Conservation (phyloP, 2,888 invertebrate species). For the Griposia aprilina region DNA sequence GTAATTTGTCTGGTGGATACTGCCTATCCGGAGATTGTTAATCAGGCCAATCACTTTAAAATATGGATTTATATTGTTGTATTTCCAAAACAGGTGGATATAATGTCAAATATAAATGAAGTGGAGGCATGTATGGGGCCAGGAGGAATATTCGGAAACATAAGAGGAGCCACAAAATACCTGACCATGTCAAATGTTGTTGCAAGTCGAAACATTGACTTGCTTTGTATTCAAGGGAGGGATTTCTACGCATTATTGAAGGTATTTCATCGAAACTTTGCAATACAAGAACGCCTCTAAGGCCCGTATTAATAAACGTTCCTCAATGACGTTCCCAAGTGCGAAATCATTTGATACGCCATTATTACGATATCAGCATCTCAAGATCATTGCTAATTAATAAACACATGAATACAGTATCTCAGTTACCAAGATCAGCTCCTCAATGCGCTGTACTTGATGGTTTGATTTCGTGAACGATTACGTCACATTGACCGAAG, state of each 20-base stretch:
- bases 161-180: constrained; percentile 83
- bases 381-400: too few species aligned
- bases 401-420: too few species aligned
- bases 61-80: neutral
- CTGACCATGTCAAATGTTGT: constrained; percentile 85
- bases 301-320: too few species aligned
- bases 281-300: neutral
- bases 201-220: constrained; percentile 88
- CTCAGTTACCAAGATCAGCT: too few species aligned
- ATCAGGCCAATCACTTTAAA: neutral
- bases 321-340: too few species aligned
- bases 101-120: constrained; percentile 84
- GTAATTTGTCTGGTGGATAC: too few species aligned
- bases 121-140: constrained; percentile 88
- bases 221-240: constrained; percentile 85
- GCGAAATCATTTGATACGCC: too few species aligned
- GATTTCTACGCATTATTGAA: constrained; percentile 87
- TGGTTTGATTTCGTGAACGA: too few species aligned
- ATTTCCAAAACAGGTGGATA: constrained; percentile 78
- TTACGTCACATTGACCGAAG: too few species aligned
- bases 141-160: constrained; percentile 89
- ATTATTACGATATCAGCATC: too few species aligned
- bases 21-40: neutral
- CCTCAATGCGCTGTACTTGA: too few species aligned
- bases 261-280: constrained; percentile 69